Evolutionary conservation across 2,888 invertebrate genomes (phyloP).

Genomic region (Eupithecia tripunctaria): DNA sequence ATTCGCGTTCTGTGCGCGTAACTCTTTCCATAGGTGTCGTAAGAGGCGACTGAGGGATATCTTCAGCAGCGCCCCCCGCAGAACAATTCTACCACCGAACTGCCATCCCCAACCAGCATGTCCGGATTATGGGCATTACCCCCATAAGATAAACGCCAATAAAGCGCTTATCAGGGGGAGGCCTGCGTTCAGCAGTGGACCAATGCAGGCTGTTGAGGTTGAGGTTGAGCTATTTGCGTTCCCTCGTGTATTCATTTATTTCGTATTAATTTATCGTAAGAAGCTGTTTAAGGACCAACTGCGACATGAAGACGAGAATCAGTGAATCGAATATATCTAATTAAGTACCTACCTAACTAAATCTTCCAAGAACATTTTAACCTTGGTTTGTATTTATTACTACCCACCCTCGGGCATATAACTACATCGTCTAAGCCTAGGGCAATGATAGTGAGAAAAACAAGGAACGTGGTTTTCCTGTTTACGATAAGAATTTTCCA

Average conservation of each 20-base stretch:
- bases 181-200: too few relatives aligned
- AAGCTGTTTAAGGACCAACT: background rate
- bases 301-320: background rate
- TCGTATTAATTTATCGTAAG: background rate
- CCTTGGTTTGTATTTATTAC: background rate
- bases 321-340: background rate
- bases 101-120: too few relatives aligned
- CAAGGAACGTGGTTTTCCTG: constrained; percentile 20
- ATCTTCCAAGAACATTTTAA: background rate
- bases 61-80: too few relatives aligned
- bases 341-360: background rate
- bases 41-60: too few relatives aligned
- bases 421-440: background rate
- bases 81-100: too few relatives aligned
- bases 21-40: too few relatives aligned
- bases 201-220: too few relatives aligned
- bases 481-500: constrained; percentile 8
- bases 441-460: background rate
- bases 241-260: background rate
- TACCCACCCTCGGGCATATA: background rate
- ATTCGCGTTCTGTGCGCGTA: too few relatives aligned
- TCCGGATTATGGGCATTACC: too few relatives aligned
- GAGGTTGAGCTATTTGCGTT: too few relatives aligned
- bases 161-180: too few relatives aligned
- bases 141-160: too few relatives aligned